A percentile compares a stretch with the other conserved stretches of the same genome.
phyloP scores from a whole-genome alignment of 2,113 vertebrate genomes.

The Hippocampus barbouri region DNA sequence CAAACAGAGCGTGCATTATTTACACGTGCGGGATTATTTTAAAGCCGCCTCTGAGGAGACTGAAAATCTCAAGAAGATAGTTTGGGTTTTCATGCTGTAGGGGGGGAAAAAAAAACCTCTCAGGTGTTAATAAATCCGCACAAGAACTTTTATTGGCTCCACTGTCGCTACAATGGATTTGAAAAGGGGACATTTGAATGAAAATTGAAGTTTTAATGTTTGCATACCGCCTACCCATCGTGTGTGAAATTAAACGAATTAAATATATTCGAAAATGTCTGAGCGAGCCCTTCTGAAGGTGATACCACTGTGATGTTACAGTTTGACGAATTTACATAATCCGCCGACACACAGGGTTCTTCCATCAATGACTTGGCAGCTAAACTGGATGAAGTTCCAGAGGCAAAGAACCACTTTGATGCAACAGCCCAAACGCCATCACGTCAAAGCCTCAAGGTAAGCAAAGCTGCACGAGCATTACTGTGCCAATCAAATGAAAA shows the following conservation, averaged over 20 bases:
- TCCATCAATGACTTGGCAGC: not conserved
- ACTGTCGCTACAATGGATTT: not conserved
- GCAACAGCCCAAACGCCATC: not conserved
- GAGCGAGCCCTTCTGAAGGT: not conserved
- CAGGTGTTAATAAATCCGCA: not conserved
- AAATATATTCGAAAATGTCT: not conserved
- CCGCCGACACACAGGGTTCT: not conserved
- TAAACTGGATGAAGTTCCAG: not conserved
- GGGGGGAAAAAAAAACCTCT: not conserved
- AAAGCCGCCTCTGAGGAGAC: slow-evolving; percentile 28
- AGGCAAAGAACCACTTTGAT: not conserved
- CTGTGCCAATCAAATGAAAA: too few species aligned
- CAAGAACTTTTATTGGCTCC: not conserved
- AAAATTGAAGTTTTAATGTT: not conserved
- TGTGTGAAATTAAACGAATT: not conserved
- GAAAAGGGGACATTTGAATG: not conserved
- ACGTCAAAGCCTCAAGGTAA: not conserved
- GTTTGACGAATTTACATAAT: not conserved
- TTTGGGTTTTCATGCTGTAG: not conserved
- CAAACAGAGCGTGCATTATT: slow-evolving; percentile 48
- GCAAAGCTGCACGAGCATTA: not conserved
- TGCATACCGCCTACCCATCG: not conserved
- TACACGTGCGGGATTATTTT: slow-evolving; percentile 11
- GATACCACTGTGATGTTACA: not conserved
- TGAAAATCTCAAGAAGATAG: slow-evolving; percentile 22